phyloP scores from a whole-genome alignment of 2,113 vertebrate species.

The Rana temporaria region DNA sequence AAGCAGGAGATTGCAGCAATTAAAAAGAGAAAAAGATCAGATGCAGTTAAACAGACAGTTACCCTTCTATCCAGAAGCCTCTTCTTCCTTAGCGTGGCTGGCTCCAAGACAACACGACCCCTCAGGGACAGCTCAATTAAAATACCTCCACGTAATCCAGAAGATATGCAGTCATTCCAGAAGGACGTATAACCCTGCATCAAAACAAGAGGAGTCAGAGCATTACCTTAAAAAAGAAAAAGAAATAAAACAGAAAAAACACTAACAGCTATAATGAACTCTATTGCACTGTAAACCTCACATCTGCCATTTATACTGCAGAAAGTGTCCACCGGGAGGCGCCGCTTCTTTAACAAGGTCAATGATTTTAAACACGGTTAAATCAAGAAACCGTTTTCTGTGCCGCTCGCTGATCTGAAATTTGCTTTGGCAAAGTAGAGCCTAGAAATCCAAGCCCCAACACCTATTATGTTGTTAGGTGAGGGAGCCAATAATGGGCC shows the following conservation, averaged over 20 bases:
- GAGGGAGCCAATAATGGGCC: too few relatives aligned
- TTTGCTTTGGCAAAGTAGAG: too few relatives aligned
- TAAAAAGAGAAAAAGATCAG: neutral
- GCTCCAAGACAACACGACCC: conserved; percentile 76
- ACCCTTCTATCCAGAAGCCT: conserved; percentile 81
- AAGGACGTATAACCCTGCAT: conserved; percentile 82
- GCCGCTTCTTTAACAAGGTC: too few relatives aligned
- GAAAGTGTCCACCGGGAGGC: too few relatives aligned
- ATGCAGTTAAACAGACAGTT: neutral
- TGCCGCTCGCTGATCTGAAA: too few relatives aligned
- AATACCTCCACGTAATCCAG: conserved; percentile 78
- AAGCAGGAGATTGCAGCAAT: neutral
- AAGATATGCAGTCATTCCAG: conserved; percentile 89
- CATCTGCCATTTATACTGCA: too few relatives aligned
- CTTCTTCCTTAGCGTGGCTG: conserved; percentile 72
- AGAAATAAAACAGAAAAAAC: neutral
- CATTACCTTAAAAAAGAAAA: too few relatives aligned
- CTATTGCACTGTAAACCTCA: too few relatives aligned
- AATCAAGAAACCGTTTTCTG: too few relatives aligned
- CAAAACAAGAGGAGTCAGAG: neutral
- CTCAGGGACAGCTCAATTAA: conserved; percentile 80
- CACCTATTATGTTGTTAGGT: too few relatives aligned
- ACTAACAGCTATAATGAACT: neutral
- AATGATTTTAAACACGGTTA: too few relatives aligned
- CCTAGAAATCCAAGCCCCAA: too few relatives aligned